Evolutionary conservation across 2,888 invertebrate genomes (phyloP).

Genomic region (Hypomecis punctinalis): DNA sequence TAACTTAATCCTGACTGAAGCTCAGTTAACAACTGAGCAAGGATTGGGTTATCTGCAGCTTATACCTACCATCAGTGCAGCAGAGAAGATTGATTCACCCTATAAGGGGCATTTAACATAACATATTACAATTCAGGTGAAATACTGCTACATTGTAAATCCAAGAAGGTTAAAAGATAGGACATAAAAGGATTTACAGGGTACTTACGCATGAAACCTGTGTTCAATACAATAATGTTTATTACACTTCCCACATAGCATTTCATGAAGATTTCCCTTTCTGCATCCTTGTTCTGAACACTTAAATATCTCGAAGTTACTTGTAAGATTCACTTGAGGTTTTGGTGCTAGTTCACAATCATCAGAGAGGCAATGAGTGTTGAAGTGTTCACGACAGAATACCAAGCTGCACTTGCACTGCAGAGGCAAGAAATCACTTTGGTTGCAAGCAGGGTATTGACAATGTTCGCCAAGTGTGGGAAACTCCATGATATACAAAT

Average conservation of each 20-base stretch:
- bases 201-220: constrained; percentile 84
- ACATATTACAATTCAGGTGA: no score
- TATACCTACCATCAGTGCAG: no score
- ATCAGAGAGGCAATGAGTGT: constrained; percentile 83
- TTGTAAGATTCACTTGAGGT: constrained; percentile 71
- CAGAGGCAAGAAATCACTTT: constrained; percentile 89
- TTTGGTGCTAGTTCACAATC: constrained; percentile 71
- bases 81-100: no score
- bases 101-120: no score
- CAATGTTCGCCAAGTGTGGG: constrained; percentile 90
- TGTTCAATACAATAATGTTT: constrained; percentile 90
- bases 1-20: no score
- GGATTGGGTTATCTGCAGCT: no score
- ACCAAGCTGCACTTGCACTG: constrained; percentile 86
- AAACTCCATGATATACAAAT: constrained; percentile 86
- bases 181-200: background rate
- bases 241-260: constrained; percentile 87
- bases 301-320: constrained; percentile 72
- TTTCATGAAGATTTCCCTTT: constrained; percentile 86
- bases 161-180: no score
- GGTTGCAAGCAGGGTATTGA: constrained; percentile 85
- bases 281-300: constrained; percentile 86
- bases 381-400: constrained; percentile 89
- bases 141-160: no score
- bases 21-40: no score